Evolutionary conservation across 2,113 vertebrate species (phyloP), one percentile per base, ranked within the genome.

Genomic region (Petromus typicus): DNA sequence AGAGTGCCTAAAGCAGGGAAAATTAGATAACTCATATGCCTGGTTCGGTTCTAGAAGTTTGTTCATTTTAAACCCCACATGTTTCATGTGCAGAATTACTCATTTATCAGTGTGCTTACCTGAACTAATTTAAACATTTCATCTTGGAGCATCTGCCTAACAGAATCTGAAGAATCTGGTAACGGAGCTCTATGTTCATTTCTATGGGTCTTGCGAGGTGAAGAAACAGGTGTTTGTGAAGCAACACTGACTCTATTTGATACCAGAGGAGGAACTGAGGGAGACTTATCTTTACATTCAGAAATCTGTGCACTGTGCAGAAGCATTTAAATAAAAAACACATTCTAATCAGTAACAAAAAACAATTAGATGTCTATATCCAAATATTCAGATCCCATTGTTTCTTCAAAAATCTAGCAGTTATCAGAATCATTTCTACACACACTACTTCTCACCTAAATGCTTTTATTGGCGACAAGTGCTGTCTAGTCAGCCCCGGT

Each of bases 51-150:
- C 83, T 66, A 1, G 2, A 43, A 61, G 17, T 63, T 8, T 61
- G 27, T 6, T 71, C 14, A 5, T 71, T 93, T 87, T 27, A 86
- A 89, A 56, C 1, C 7, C 6, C 23, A 30, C 0, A 63, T 20
- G 45, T 22, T 76, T 2, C 25, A n/a, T 10, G 3, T 56, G 40
- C 22, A 59, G 2, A 86, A 45, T 78, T 34, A 32, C 10, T 43
- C 71, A 27, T 4, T 34, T 1, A 78, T 6, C 45, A 56, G 87
- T 51, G 18, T 16, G 67, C 97, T 97, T 87, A 99, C 99, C 99
- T 99, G 99, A 97, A 99, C 99, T 97, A 99, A 95, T 94, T 99
- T 98, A 97, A 99, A 99, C 98, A 99, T 98, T 98, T 99, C 99
- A 84, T 99, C 99, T 97, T 99, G 99, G 13, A 99, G 96, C 94